Percentiles rank a stretch among this genome's conserved stretches.
phyloP scores from a whole-genome alignment of 2,888 invertebrate genomes.

The Amblyjoppa fuscipennis region DNA sequence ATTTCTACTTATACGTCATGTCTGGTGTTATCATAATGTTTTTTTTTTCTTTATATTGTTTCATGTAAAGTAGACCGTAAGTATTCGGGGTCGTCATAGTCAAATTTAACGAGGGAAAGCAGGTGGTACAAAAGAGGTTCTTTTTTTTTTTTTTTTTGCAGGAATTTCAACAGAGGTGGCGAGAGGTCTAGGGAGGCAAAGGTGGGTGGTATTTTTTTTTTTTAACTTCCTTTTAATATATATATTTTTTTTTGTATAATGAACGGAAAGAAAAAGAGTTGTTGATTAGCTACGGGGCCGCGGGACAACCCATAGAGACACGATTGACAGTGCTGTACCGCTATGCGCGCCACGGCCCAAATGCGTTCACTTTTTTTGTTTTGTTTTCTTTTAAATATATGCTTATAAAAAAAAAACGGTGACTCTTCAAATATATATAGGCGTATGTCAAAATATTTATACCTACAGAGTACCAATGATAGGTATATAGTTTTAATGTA shows the following conservation, averaged over 20 bases:
- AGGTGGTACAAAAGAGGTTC: constrained; percentile 67
- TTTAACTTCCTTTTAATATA: constrained; percentile 2
- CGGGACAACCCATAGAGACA: constrained; percentile 82
- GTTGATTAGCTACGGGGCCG: constrained; percentile 79
- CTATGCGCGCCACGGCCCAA: constrained; percentile 82
- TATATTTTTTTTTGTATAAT: constrained; percentile 61
- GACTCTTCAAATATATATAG: constrained; percentile 47
- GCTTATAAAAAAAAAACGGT: constrained; percentile 33
- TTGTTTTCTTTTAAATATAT: constrained; percentile 2
- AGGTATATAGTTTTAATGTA: constrained; percentile 58
- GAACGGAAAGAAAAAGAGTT: constrained; percentile 71
- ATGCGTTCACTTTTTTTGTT: constrained; percentile 39
- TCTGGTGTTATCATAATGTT: constrained; percentile 14
- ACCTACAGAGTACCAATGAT: constrained; percentile 56
- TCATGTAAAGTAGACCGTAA: constrained; percentile 21
- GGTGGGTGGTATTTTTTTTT: constrained; percentile 31
- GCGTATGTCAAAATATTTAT: constrained; percentile 39
- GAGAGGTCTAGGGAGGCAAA: constrained; percentile 44
- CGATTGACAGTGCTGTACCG: constrained; percentile 82
- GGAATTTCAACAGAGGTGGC: constrained; percentile 64
- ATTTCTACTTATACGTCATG: constrained; percentile 60
- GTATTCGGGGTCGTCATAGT: constrained; percentile 56
- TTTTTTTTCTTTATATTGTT: constrained; percentile 46
- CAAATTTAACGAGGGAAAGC: constrained; percentile 57
- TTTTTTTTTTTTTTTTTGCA: constrained; percentile 19